Evolutionary conservation across 2,797 vertebrate genomes (phyloP).

Genomic region (Fundulus diaphanus): DNA sequence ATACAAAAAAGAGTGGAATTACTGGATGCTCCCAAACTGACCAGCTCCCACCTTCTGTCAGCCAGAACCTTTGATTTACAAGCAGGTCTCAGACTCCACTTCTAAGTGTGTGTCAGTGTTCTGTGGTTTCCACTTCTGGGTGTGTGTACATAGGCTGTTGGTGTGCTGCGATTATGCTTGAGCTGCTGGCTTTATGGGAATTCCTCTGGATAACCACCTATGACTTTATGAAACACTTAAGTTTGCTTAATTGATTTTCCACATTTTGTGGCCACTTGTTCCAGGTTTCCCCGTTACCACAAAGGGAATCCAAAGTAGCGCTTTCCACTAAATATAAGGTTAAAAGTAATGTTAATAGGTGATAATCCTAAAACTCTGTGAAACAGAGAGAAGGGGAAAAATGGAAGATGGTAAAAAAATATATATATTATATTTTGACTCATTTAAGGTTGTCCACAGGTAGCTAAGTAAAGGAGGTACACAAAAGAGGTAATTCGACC

Average conservation of each 20-base stretch:
- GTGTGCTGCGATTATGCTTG: constrained; percentile 64
- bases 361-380: constrained; percentile 37
- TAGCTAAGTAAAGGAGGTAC: neutral
- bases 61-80: constrained; percentile 58
- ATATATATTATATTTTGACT: constrained; percentile 15
- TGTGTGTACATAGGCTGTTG: constrained; percentile 64
- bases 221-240: constrained; percentile 87
- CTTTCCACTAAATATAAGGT: constrained; percentile 65
- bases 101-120: constrained; percentile 68
- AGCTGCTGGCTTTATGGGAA: constrained; percentile 77
- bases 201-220: constrained; percentile 84
- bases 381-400: neutral
- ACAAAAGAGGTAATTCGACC: neutral
- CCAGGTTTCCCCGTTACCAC: constrained; percentile 74
- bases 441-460: constrained; percentile 27
- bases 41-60: constrained; percentile 24
- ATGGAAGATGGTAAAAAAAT: constrained; percentile 15
- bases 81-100: constrained; percentile 62
- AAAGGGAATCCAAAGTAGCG: constrained; percentile 70
- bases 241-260: constrained; percentile 86
- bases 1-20: constrained; percentile 22
- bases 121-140: constrained; percentile 68
- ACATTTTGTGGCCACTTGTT: constrained; percentile 80
- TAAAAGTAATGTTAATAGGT: constrained; percentile 45
- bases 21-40: constrained; percentile 33